These are phyloP conservation scores for Limonius californicus DNA, from an alignment of 1,140 invertebrate genomes.

Conservation along the genomic window DNA sequence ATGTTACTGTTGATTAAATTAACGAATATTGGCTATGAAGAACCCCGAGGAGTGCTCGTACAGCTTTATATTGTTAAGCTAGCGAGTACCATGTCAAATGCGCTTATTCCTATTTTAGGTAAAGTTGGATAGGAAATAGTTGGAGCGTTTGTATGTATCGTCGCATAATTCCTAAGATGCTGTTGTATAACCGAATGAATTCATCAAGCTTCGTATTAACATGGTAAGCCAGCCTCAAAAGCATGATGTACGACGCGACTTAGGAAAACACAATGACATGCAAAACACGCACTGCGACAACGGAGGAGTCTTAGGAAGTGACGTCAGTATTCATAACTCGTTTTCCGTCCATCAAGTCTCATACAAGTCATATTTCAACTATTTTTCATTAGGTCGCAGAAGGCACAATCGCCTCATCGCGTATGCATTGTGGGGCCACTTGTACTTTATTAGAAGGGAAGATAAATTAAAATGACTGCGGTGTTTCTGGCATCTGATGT, in stretches of 20 bases:
- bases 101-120: too few relatives aligned
- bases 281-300: slow-evolving; percentile 25
- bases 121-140: too few relatives aligned
- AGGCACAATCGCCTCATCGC: slow-evolving; percentile 24
- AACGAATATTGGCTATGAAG: too few relatives aligned
- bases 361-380: slow-evolving; percentile 32
- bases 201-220: background rate
- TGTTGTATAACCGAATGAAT: background rate
- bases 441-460: slow-evolving; percentile 32
- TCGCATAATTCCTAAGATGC: background rate
- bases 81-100: too few relatives aligned
- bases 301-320: slow-evolving; percentile 3
- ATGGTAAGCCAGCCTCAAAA: background rate
- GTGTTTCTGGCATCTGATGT: slow-evolving; percentile 27
- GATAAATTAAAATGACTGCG: slow-evolving; percentile 30
- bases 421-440: slow-evolving; percentile 31
- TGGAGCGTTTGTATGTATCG: background rate
- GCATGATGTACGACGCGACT: slow-evolving; percentile 8
- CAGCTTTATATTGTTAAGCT: too few relatives aligned
- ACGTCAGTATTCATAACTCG: slow-evolving; percentile 30
- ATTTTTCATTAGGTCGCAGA: slow-evolving; percentile 28
- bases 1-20: too few relatives aligned
- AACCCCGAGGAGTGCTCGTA: too few relatives aligned
- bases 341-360: slow-evolving; percentile 28
- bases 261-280: slow-evolving; percentile 18